Conservation (phyloP, 2,888 invertebrate species). For the Crocallis elinguaria region DNA sequence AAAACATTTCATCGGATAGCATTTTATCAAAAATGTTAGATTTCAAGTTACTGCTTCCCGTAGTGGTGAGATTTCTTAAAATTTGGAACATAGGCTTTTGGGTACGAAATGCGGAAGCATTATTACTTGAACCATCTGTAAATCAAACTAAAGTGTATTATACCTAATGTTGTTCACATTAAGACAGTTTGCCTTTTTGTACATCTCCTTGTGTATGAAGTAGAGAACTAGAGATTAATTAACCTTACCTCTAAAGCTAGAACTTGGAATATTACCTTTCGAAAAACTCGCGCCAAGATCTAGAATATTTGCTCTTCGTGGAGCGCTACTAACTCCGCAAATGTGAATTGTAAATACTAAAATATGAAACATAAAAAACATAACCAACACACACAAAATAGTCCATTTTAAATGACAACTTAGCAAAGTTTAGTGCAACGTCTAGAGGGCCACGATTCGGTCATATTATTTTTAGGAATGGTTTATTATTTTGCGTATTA, state of each 20-base stretch:
- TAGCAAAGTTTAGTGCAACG: conserved; percentile 18
- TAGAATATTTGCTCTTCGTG: conserved; percentile 36
- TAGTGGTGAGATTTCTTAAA: conserved; percentile 41
- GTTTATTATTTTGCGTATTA: conserved; percentile 42
- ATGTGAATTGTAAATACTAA: conserved; percentile 55
- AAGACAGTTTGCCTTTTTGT: not conserved
- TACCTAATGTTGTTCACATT: not conserved
- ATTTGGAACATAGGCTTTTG: conserved; percentile 42
- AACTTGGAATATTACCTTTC: conserved; percentile 40
- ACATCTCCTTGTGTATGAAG: not conserved
- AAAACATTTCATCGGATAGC: conserved; percentile 67
- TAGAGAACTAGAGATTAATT: not conserved
- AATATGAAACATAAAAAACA: conserved; percentile 70
- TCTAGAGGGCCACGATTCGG: conserved; percentile 51
- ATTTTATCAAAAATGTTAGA: conserved; percentile 65
- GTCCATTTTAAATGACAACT: conserved; percentile 58
- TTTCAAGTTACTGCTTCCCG: conserved; percentile 53
- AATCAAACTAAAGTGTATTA: conserved; percentile 12
- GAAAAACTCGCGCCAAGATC: conserved; percentile 30
- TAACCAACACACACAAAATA: conserved; percentile 63
- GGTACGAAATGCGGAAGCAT: conserved; percentile 30
- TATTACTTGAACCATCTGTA: conserved; percentile 43
- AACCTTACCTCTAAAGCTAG: conserved; percentile 12
- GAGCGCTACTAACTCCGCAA: conserved; percentile 45
- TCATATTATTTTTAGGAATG: conserved; percentile 22